phyloP scores from a whole-genome alignment of 2,888 invertebrate species.

The Graphium colonna region DNA sequence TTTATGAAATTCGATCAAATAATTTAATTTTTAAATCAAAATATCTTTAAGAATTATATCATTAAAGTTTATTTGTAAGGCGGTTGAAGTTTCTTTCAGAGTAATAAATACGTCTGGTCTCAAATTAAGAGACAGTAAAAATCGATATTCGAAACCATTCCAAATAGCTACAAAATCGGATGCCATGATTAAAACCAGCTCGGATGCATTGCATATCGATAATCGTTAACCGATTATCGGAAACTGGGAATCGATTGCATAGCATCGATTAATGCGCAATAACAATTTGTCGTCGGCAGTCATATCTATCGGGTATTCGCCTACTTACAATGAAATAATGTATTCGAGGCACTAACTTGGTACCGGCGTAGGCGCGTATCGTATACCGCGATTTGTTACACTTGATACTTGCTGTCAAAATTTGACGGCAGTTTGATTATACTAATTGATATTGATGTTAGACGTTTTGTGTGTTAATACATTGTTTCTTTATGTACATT shows the following conservation, averaged over 20 bases:
- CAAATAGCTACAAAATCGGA: not conserved
- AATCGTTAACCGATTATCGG: constrained; percentile 27
- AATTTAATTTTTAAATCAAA: too few relatives aligned
- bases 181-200: not conserved
- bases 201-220: constrained; percentile 15
- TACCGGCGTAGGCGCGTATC: constrained; percentile 59
- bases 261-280: constrained; percentile 71
- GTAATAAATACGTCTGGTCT: too few relatives aligned
- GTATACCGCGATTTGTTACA: constrained; percentile 36
- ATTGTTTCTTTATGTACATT: not conserved
- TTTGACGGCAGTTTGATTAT: constrained; percentile 23
- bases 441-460: constrained; percentile 34
- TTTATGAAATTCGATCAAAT: too few relatives aligned
- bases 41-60: too few relatives aligned
- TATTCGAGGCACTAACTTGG: constrained; percentile 67
- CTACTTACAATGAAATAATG: constrained; percentile 70
- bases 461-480: constrained; percentile 25
- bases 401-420: constrained; percentile 53
- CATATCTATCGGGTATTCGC: constrained; percentile 62
- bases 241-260: constrained; percentile 37
- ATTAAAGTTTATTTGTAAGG: too few relatives aligned
- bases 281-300: constrained; percentile 72
- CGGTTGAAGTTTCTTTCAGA: too few relatives aligned
- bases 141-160: not conserved
- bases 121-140: too few relatives aligned